Evolutionary conservation across 2,888 invertebrate genomes (phyloP).

Genomic region (Microchrysa polita): DNA sequence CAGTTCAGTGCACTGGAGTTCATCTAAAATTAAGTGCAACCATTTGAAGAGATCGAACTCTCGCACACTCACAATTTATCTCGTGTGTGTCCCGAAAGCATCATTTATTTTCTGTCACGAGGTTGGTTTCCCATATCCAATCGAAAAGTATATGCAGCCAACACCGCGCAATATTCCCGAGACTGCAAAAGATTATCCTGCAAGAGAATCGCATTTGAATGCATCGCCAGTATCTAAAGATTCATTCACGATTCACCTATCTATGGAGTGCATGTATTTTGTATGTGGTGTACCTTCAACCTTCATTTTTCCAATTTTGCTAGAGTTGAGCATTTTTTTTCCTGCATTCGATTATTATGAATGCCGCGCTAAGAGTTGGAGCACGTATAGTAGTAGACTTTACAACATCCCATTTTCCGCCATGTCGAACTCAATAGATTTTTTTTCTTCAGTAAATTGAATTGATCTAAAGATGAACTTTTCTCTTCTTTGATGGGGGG

Average conservation of each 20-base stretch:
- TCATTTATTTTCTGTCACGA: conserved; percentile 35
- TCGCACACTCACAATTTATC: conserved; percentile 34
- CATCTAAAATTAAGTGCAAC: conserved; percentile 9
- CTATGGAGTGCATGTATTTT: background rate
- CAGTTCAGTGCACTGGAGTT: no score
- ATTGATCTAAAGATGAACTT: conserved; percentile 43
- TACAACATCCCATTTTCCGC: conserved; percentile 41
- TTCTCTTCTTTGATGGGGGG: conserved; percentile 37
- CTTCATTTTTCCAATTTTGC: conserved; percentile 4
- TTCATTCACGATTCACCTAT: conserved; percentile 1
- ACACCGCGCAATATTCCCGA: conserved; percentile 16
- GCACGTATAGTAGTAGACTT: conserved; percentile 40
- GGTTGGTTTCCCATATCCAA: conserved; percentile 29
- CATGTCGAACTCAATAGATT: conserved; percentile 25
- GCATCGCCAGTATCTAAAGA: background rate
- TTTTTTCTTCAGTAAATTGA: conserved; percentile 38
- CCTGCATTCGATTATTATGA: conserved; percentile 37
- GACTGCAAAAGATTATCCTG: background rate
- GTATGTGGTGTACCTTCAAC: background rate
- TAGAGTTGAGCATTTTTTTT: background rate
- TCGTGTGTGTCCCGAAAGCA: background rate
- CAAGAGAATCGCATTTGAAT: background rate
- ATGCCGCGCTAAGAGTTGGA: conserved; percentile 17
- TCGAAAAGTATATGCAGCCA: conserved; percentile 12
- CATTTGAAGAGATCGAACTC: conserved; percentile 25